phyloP scores from a whole-genome alignment of 2,113 vertebrate genomes.

The Cygnus buccinator region DNA sequence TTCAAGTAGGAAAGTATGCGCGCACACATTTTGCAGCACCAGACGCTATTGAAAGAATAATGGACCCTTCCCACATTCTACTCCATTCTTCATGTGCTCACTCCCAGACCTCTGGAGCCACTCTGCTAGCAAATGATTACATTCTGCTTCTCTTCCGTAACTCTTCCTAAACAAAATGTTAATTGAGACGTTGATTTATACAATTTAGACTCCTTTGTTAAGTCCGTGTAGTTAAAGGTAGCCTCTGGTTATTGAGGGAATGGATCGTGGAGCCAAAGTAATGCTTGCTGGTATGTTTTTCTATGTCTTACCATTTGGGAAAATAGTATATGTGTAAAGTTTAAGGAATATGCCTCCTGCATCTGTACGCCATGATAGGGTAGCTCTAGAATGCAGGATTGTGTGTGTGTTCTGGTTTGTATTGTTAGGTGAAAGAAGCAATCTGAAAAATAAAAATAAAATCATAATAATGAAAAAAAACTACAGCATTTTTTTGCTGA shows the following conservation, averaged over 20 bases:
- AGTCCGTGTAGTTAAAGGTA: slow-evolving; percentile 1
- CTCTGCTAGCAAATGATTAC: slow-evolving; percentile 52
- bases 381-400: background rate
- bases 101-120: slow-evolving; percentile 59
- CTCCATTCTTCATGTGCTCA: slow-evolving; percentile 45
- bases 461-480: too few relatives aligned
- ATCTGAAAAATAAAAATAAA: background rate
- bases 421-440: background rate
- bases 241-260: background rate
- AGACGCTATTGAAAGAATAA: slow-evolving; percentile 74
- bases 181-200: slow-evolving; percentile 47
- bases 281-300: slow-evolving; percentile 15
- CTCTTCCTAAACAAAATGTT: slow-evolving; percentile 60
- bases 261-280: background rate
- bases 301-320: background rate
- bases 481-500: too few relatives aligned
- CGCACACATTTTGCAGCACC: slow-evolving; percentile 55
- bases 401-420: background rate
- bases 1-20: slow-evolving; percentile 65
- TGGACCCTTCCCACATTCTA: slow-evolving; percentile 63
- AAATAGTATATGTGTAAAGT: background rate
- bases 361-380: background rate
- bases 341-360: background rate
- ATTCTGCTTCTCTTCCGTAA: slow-evolving; percentile 36
- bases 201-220: slow-evolving; percentile 31